Conservation (phyloP, 2,113 vertebrate genomes). For the Entelurus aequoreus region DNA sequence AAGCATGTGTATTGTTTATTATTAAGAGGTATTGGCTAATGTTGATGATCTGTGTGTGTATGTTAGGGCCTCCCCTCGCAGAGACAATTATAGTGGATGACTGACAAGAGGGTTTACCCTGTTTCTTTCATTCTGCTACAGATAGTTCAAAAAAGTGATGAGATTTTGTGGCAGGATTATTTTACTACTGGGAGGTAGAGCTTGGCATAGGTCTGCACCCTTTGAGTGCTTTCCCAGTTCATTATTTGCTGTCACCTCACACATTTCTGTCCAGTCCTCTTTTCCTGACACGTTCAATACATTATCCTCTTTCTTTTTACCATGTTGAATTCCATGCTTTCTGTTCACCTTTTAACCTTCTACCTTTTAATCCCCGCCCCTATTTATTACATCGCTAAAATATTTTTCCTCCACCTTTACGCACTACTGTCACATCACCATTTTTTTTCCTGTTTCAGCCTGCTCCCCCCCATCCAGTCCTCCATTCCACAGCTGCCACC, state of each 20-base stretch:
- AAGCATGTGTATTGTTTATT: too few species aligned
- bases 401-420: conserved; percentile 28
- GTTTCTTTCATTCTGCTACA: too few species aligned
- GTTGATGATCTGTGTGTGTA: too few species aligned
- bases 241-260: conserved; percentile 22
- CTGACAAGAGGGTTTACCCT: too few species aligned
- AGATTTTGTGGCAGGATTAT: too few species aligned
- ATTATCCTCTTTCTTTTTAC: conserved; percentile 22
- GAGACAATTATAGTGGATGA: too few species aligned
- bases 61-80: too few species aligned
- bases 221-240: not conserved
- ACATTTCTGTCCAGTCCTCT: conserved; percentile 24
- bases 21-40: too few species aligned
- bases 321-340: too few species aligned
- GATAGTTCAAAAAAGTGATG: too few species aligned
- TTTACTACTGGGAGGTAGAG: too few species aligned
- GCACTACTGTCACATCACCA: conserved; percentile 36
- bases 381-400: not conserved
- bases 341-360: too few species aligned
- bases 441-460: conserved; percentile 19
- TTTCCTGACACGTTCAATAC: conserved; percentile 16
- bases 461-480: conserved; percentile 20
- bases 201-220: not conserved
- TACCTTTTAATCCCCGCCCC: not conserved
- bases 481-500: conserved; percentile 60